phyloP scores from a whole-genome alignment of 2,797 vertebrate genomes.

The Coccyzus lansbergi region DNA sequence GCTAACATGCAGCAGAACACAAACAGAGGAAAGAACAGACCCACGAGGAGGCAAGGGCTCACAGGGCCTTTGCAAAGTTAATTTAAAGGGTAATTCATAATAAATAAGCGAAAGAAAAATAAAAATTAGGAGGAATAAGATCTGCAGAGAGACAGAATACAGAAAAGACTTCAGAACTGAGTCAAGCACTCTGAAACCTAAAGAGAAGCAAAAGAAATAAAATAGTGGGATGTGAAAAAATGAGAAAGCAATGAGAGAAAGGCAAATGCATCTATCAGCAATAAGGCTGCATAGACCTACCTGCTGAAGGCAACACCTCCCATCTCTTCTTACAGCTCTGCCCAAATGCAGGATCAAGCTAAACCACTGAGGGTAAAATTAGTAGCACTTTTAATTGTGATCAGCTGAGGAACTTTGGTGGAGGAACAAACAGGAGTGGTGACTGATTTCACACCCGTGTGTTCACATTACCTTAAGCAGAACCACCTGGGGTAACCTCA shows the following conservation, averaged over 20 bases:
- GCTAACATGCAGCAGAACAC: background rate
- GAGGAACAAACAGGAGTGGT: background rate
- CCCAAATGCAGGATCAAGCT: background rate
- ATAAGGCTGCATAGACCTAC: rapidly evolving
- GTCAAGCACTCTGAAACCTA: background rate
- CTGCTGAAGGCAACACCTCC: background rate
- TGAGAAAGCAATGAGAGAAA: background rate
- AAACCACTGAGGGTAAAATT: background rate
- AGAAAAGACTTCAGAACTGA: background rate
- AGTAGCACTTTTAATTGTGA: background rate
- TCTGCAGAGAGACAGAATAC: background rate
- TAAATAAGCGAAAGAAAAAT: background rate
- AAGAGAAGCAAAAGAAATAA: too few species aligned
- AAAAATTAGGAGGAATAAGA: background rate
- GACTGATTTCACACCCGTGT: background rate
- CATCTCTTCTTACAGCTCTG: background rate
- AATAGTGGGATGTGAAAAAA: background rate
- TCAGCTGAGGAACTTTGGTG: background rate
- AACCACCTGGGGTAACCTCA: background rate
- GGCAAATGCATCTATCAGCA: background rate
- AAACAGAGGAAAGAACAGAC: background rate
- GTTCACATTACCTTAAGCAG: background rate
- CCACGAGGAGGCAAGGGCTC: background rate
- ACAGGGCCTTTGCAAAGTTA: background rate
- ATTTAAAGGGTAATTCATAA: background rate